Base-by-base conservation (phyloP, 2,888 invertebrate species). In the Cordilura impudica region DNA sequence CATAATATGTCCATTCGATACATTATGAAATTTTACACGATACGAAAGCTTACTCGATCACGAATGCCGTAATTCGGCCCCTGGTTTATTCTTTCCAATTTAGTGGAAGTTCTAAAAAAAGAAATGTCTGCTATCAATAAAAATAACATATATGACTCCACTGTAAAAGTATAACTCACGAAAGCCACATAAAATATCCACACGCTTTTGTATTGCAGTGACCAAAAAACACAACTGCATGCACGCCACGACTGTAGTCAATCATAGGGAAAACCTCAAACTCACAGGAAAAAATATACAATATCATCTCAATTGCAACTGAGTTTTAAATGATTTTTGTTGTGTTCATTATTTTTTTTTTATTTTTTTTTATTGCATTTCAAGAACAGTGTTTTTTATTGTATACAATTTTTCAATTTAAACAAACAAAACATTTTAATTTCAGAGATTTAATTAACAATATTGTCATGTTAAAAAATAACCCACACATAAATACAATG, bases 391-490 rank as follows among this genome's bases (percentile, higher is more conserved):
- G 47, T 61, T 43, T 71, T 75, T 51, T 63, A 63, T 45, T 65
- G 39, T 67, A 69, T 81, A 61, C 53, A 54, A 87, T 88, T 89
- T 89, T 89, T 85, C 88, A 88, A 89, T 88, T 89, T 88, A 88
- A 85, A 85, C 84, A 86, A 86, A 89, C 89, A 89, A 89, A 89
- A 88, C 89, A 87, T 89, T 89, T 89, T 89, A 88, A 89, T 89
- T 89, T 89, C 88, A 88, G 86, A 89, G 86, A 88, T 89, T 89
- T 88, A 89, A 89, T 89, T 89, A 88, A 88, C 88, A 87, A 88
- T 85, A 87, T 85, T 84, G 63, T 79, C 79, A 66, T 65, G 65
- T 78, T 65, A 65, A 31, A 56, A 10, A 69, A 58, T 10, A 47
- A 60, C 31, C 80, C 72, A 70, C 80, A 81, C 67, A 82, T 82